These are phyloP conservation scores for Perdita meconis DNA, from an alignment of 2,888 invertebrate genomes.

Conservation along the genomic window DNA sequence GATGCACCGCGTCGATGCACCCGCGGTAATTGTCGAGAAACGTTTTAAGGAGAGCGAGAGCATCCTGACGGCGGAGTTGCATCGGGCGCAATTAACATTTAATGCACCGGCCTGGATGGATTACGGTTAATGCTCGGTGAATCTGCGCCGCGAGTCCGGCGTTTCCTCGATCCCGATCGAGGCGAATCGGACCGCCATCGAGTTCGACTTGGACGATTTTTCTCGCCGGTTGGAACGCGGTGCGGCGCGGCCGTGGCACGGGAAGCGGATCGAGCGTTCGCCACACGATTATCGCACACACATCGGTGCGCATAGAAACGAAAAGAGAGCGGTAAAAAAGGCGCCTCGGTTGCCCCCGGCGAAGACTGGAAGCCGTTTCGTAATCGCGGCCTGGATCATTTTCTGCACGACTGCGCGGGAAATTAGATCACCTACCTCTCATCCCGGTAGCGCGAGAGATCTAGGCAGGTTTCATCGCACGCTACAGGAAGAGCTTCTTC, in stretches of 20 bases:
- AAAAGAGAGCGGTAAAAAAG: constrained; percentile 74
- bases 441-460: constrained; percentile 80
- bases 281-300: constrained; percentile 59
- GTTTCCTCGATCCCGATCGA: background rate
- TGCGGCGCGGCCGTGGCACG: constrained; percentile 62
- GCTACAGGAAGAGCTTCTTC: constrained; percentile 67
- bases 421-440: constrained; percentile 83
- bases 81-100: constrained; percentile 9
- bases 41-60: constrained; percentile 12
- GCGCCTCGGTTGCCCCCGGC: constrained; percentile 76
- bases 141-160: background rate
- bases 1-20: background rate
- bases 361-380: constrained; percentile 83
- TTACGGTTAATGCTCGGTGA: constrained; percentile 1
- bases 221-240: constrained; percentile 49
- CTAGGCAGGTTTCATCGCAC: constrained; percentile 73
- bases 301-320: constrained; percentile 62
- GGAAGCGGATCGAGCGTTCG: constrained; percentile 67
- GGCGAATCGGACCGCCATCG: constrained; percentile 2
- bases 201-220: constrained; percentile 50
- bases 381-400: constrained; percentile 83
- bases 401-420: constrained; percentile 84
- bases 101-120: constrained; percentile 4
- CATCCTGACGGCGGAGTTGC: background rate
- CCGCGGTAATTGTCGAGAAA: constrained; percentile 17